Conservation (phyloP, 2,113 vertebrate genomes). For the Crotalus horridus region DNA sequence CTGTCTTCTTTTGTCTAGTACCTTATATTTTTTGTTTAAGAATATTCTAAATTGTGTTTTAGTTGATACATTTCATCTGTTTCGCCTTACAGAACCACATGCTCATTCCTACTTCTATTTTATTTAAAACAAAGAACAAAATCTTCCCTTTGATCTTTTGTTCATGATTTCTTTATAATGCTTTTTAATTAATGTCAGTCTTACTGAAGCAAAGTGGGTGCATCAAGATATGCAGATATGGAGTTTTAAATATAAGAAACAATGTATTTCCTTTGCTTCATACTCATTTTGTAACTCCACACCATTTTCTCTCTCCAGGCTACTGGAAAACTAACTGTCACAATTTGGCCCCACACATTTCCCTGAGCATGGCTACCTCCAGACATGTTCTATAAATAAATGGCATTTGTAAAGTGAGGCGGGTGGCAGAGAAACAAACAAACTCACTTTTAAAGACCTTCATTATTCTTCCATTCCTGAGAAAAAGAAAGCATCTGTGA, state of each 20-base stretch:
- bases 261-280: background rate
- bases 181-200: background rate
- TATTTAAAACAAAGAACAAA: constrained; percentile 1
- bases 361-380: background rate
- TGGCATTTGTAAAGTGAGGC: background rate
- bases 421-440: background rate
- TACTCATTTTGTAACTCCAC: background rate
- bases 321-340: background rate
- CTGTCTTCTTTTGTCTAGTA: background rate
- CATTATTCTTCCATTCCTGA: background rate
- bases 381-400: background rate
- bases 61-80: background rate
- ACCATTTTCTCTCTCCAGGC: background rate
- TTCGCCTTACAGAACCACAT: background rate
- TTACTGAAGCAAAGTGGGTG: background rate
- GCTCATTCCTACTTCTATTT: background rate
- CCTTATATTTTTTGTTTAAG: background rate
- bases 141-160: background rate
- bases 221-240: background rate
- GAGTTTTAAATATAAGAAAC: background rate
- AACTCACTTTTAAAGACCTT: background rate
- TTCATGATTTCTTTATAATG: background rate
- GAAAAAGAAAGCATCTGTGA: background rate
- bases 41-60: background rate
- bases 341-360: background rate